These are phyloP conservation scores for Drosophila parvula DNA, from an alignment of 1,140 invertebrate species.

Conservation along the genomic window DNA sequence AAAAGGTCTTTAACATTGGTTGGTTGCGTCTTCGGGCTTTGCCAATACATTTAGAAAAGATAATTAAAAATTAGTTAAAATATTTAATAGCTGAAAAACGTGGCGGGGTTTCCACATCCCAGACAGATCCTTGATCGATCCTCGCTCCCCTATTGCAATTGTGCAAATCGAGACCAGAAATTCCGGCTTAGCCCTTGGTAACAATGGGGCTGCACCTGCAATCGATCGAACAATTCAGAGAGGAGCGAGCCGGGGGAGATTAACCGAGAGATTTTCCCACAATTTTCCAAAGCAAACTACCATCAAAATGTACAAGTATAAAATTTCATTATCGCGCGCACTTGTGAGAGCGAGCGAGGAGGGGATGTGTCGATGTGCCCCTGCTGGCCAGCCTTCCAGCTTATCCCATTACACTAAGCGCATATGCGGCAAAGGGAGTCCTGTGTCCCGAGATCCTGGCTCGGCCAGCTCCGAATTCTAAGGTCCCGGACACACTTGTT, in stretches of 20 bases:
- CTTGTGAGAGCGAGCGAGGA: conserved; percentile 18
- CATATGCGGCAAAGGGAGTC: conserved; percentile 33
- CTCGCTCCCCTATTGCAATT: conserved; percentile 18
- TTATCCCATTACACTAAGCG: conserved; percentile 80
- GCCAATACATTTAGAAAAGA: neutral
- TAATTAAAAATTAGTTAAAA: neutral
- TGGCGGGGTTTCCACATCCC: neutral
- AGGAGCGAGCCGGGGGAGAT: conserved; percentile 32
- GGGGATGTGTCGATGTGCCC: conserved; percentile 6
- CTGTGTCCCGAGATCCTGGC: conserved; percentile 8
- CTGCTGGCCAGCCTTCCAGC: conserved; percentile 28
- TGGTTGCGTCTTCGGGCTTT: no score
- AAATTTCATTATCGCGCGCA: conserved; percentile 73
- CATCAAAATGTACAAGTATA: conserved; percentile 66
- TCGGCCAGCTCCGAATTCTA: conserved; percentile 30
- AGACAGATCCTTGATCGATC: neutral
- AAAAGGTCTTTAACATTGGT: no score
- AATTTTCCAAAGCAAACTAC: conserved; percentile 61
- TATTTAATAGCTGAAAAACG: neutral
- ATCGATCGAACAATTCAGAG: conserved; percentile 66
- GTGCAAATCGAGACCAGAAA: conserved; percentile 54
- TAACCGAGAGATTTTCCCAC: conserved; percentile 76
- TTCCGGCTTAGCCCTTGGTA: conserved; percentile 19
- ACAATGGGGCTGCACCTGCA: conserved; percentile 66
- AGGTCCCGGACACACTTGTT: conserved; percentile 49